Evolutionary conservation across 2,113 vertebrate genomes (phyloP), one percentile per base, ranked within the genome.

Genomic region (Lepisosteus osseus): DNA sequence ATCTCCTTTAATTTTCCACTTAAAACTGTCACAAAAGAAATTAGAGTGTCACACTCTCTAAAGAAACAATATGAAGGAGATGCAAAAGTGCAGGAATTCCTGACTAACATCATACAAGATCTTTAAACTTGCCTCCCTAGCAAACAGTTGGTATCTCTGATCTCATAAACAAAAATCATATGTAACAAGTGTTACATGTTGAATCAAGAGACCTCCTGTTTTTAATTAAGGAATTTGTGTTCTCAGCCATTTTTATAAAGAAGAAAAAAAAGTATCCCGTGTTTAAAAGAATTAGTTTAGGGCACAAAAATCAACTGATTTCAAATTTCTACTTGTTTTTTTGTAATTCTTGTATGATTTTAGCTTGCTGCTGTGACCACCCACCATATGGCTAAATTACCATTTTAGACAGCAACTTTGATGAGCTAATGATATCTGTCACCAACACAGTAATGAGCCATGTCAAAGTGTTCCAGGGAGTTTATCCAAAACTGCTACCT

Each of bases 371-470:
- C 61, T 65, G 29, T 17, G 12, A 51, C 62, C 61, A 17, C 54
- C 54, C 67, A 68, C 55, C 74, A 79, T 69, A 76, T 72, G 72
- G 72, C 45, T 55, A 63, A 55, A 69, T 72, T 76, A 68, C 72
- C 69, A 54, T 73, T 74, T 54, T 63, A 56, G 74, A n/a, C 56
- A 71, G 55, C 54, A 72, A 66, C 69, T 72, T 62, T 79, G 71
- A 76, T 76, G 61, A 76, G 61, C 74, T 71, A 62, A 62, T 70
- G 68, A 70, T 70, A 70, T 61, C 5, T 45, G 57, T 29, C 68
- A 70, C 57, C 17, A 44, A 41, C 65, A 63, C 67, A 65, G 40
- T 77, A 72, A 72, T 74, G 59, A 74, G 56, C 54, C 61, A 14
- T 59, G 57, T 64, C 17, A 59, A 74, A 45, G 47, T 54, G 47